Evolutionary conservation across 2,888 invertebrate species (phyloP).

Genomic region (Priocnemis perturbator): DNA sequence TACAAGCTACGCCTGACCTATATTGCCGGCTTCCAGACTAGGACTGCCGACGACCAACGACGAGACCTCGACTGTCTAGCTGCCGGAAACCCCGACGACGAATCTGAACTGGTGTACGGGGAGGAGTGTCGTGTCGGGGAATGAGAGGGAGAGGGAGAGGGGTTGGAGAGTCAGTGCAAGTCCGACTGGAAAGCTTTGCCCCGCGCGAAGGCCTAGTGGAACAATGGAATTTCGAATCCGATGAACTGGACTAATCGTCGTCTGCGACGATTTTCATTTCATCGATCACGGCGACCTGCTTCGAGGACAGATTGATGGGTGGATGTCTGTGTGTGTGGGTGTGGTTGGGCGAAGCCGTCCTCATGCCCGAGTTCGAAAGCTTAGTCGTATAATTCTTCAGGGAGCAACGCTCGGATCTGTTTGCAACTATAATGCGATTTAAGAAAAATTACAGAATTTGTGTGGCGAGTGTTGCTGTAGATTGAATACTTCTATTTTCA

Average conservation of each 20-base stretch:
- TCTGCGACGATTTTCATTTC: slow-evolving; percentile 36
- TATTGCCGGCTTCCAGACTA: slow-evolving; percentile 20
- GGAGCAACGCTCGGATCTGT: too few species aligned
- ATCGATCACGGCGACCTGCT: background rate
- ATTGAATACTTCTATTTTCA: too few species aligned
- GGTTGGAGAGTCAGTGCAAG: background rate
- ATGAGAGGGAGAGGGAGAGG: slow-evolving; percentile 8
- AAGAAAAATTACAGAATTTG: background rate
- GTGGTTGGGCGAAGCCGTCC: too few species aligned
- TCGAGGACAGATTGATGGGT: background rate
- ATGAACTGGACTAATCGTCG: slow-evolving; percentile 25
- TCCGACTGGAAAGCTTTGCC: slow-evolving; percentile 1
- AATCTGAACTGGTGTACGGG: background rate
- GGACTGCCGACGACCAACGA: slow-evolving; percentile 11
- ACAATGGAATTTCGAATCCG: slow-evolving; percentile 43
- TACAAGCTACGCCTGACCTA: slow-evolving; percentile 49
- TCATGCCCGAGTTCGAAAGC: too few species aligned
- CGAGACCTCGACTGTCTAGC: slow-evolving; percentile 29
- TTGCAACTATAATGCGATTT: background rate
- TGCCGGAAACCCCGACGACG: slow-evolving; percentile 22
- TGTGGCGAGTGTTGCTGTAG: too few species aligned
- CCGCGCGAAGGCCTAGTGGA: slow-evolving; percentile 22
- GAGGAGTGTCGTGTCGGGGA: slow-evolving; percentile 12
- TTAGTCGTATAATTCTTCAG: too few species aligned
- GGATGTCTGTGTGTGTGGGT: too few species aligned